phyloP scores from a whole-genome alignment of 2,888 invertebrate genomes.

The Andrena flavipes region DNA sequence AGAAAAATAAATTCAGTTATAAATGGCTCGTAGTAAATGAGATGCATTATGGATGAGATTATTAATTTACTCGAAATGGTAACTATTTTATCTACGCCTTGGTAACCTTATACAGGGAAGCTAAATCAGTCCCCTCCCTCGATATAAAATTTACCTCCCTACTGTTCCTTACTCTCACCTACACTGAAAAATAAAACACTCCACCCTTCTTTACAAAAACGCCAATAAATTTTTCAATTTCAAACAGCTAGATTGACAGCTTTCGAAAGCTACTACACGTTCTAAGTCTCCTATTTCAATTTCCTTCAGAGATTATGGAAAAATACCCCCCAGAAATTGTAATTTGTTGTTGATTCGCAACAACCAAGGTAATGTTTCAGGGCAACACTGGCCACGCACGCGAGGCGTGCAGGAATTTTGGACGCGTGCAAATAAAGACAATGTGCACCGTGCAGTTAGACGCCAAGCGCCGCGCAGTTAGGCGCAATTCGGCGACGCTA shows the following conservation, averaged over 20 bases:
- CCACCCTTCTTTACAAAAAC: neutral
- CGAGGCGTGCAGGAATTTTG: neutral
- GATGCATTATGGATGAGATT: no score
- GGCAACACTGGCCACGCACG: neutral
- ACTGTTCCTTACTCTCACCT: no score
- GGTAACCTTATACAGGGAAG: no score
- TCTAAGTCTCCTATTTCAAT: neutral
- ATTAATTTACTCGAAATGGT: no score
- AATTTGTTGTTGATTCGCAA: neutral
- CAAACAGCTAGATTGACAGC: neutral
- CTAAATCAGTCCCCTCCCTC: no score
- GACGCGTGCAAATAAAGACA: slow-evolving; percentile 29
- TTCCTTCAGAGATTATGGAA: neutral
- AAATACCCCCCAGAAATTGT: neutral
- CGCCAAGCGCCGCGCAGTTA: slow-evolving; percentile 11
- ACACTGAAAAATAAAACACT: no score
- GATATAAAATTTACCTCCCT: no score
- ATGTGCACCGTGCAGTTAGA: neutral
- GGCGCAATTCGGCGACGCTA: slow-evolving; percentile 28
- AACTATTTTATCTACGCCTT: no score
- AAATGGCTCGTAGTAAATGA: no score
- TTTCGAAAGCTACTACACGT: neutral
- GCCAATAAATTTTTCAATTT: neutral
- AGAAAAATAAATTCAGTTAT: no score
- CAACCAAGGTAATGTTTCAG: neutral